Percentiles rank a stretch among this genome's conserved stretches.
phyloP scores from a whole-genome alignment of 2,113 vertebrate genomes.

The Edolisoma coerulescens region DNA sequence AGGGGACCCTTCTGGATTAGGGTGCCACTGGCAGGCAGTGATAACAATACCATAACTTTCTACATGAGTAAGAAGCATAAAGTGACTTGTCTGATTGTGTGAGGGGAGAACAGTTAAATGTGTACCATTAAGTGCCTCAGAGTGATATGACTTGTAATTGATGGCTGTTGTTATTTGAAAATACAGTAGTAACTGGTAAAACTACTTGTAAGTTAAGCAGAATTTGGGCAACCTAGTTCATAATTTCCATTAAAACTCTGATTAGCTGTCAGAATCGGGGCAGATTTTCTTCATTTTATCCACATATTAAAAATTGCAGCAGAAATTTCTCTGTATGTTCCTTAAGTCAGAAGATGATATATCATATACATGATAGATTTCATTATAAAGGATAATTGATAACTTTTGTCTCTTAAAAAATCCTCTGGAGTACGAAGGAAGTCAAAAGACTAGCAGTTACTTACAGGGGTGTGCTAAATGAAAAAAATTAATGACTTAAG shows the following conservation, averaged over 20 bases:
- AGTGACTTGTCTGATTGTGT: neutral
- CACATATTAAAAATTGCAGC: neutral
- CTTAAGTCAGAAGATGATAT: neutral
- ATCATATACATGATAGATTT: fast-evolving
- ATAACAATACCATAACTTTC: neutral
- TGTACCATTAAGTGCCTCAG: neutral
- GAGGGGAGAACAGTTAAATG: neutral
- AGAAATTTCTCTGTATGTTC: neutral
- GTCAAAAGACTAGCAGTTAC: neutral
- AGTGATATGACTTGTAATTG: neutral
- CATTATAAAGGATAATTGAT: neutral
- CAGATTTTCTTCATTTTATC: neutral
- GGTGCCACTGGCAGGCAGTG: neutral
- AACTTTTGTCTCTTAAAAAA: neutral
- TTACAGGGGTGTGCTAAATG: neutral
- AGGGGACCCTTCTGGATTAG: neutral
- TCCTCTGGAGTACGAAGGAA: neutral
- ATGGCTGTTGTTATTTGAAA: neutral
- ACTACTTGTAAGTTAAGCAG: neutral
- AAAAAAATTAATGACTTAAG: neutral
- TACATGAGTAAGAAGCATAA: fast-evolving
- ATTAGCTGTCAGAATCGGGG: neutral
- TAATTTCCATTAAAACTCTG: neutral
- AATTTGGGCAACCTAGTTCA: neutral
- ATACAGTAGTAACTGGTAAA: neutral